Percentiles rank a stretch among this genome's conserved stretches.
Evolutionary conservation across 2,113 vertebrate species (phyloP).

Genomic region (Ptychochromis oligacanthus): DNA sequence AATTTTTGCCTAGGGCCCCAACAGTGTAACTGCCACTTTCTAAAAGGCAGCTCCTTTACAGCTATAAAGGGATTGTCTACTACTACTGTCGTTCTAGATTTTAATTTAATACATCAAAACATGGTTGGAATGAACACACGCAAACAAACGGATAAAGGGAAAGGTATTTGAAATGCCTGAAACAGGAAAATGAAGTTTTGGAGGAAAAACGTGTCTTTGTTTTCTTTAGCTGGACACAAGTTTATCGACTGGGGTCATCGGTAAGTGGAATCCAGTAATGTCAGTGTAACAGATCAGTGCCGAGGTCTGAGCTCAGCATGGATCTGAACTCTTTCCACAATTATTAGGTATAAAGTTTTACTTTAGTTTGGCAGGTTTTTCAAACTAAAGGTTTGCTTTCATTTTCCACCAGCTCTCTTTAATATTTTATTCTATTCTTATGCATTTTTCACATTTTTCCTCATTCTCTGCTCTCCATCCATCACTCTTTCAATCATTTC

Average conservation of each 20-base stretch:
- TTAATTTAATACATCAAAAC: not conserved
- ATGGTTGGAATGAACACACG: not conserved
- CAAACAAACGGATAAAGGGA: not conserved
- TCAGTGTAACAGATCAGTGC: not conserved
- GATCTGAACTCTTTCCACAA: not conserved
- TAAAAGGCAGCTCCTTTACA: not conserved
- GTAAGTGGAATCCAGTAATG: conserved; percentile 16
- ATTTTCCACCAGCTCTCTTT: not conserved
- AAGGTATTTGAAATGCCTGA: not conserved
- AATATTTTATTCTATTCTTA: not conserved
- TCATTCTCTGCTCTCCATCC: not conserved
- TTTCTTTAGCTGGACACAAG: not conserved
- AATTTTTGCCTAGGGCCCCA: not conserved
- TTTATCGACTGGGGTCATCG: not conserved
- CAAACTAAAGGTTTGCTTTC: not conserved
- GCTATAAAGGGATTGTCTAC: not conserved
- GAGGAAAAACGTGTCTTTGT: not conserved
- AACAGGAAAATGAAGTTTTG: not conserved
- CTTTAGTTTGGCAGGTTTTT: not conserved
- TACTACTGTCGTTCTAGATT: not conserved
- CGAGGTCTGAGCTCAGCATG: not conserved
- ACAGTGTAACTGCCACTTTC: not conserved
- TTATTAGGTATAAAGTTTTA: not conserved
- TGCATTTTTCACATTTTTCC: not conserved
- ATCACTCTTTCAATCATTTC: not conserved